These are phyloP conservation scores for Leptosomus discolor DNA, from an alignment of 2,113 vertebrate genomes.

Conservation along the genomic window DNA sequence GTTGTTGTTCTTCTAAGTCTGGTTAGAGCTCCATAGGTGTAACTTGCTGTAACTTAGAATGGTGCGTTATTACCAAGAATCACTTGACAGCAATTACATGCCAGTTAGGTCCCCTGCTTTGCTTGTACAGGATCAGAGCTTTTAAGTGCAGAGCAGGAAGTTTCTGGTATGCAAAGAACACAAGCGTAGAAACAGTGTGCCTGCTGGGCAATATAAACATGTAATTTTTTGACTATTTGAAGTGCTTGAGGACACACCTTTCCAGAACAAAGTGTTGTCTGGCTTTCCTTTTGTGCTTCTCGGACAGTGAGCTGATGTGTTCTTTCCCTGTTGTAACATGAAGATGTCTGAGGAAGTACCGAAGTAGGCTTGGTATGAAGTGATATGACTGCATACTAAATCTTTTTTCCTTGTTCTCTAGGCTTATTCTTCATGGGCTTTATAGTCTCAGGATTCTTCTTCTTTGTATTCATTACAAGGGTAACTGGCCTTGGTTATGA, in stretches of 20 bases:
- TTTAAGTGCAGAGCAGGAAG: background rate
- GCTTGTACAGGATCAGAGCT: background rate
- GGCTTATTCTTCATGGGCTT: slow-evolving; percentile 93
- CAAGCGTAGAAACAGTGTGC: background rate
- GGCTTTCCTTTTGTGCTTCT: background rate
- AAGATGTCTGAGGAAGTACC: background rate
- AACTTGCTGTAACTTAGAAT: background rate
- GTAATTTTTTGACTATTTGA: background rate
- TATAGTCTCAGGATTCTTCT: slow-evolving; percentile 81
- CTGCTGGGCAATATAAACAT: background rate
- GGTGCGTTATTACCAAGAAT: background rate
- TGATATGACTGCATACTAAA: background rate
- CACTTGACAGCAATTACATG: background rate
- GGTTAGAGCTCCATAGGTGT: background rate
- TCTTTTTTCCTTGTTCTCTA: slow-evolving; percentile 35
- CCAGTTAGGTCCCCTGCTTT: background rate
- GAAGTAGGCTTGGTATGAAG: background rate
- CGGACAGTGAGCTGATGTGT: background rate
- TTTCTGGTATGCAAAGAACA: background rate
- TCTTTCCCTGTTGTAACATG: background rate
- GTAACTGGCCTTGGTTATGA: slow-evolving; percentile 80
- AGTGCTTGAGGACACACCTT: background rate
- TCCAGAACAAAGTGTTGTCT: background rate
- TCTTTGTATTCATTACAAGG: slow-evolving; percentile 83
- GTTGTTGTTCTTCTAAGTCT: background rate